phyloP scores from a whole-genome alignment of 2,113 vertebrate genomes.

The Isurus oxyrinchus region DNA sequence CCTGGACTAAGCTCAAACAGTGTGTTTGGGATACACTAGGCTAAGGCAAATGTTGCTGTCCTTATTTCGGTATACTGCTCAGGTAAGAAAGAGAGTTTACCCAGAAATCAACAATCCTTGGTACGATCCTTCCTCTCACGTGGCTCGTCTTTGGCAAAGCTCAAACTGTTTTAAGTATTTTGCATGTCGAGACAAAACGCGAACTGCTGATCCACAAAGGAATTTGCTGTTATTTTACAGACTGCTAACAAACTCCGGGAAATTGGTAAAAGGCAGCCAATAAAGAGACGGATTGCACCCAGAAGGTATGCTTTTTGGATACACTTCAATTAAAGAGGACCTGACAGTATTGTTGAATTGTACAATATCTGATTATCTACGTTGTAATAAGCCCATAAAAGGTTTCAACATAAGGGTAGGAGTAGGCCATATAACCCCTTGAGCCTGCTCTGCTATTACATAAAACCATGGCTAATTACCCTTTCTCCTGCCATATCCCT shows the following conservation, averaged over 20 bases:
- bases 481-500: background rate
- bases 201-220: background rate
- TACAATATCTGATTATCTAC: background rate
- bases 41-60: background rate
- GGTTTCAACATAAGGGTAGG: background rate
- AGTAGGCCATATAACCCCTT: background rate
- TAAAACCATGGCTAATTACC: background rate
- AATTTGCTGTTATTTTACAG: conserved; percentile 47
- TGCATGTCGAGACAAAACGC: background rate
- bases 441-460: background rate
- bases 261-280: conserved; percentile 27
- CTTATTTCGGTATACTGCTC: background rate
- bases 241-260: conserved; percentile 55
- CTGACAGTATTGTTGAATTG: background rate
- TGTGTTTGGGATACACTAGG: background rate
- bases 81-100: background rate
- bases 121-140: background rate
- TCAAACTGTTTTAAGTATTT: background rate
- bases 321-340: background rate
- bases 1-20: background rate
- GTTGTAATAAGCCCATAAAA: background rate
- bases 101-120: background rate
- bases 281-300: background rate
- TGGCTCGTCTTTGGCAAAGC: background rate
- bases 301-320: conserved; percentile 40